Base-by-base conservation (phyloP, 2,888 invertebrate species). In the Torymus texanus region DNA sequence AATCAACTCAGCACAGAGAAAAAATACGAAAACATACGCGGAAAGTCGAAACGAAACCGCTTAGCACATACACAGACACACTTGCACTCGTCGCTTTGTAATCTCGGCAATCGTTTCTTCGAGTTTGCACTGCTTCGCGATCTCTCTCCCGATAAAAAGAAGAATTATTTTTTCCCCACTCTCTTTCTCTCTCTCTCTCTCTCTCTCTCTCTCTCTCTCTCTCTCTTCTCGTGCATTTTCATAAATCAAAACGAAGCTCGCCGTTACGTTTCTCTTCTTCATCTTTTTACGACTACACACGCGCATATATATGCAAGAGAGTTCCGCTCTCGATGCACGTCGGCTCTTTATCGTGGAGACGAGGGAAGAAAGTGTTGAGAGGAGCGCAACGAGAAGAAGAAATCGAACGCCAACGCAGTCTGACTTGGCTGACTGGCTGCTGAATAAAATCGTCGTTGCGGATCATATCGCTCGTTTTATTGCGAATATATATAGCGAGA, bases 221-320 rank as follows among this genome's bases (percentile, higher is more conserved):
- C n/a, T n/a, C 41, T 21, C 16, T 41, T 41, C 14, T 12, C 18
- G 14, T 51, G 71, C 71, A 77, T 77, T 77, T 77, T 58, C 71
- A 77, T 71, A 77, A 71, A 77, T 77, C 71, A 77, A 77, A 73
- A 59, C 24, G 65, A 65, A 65, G 16, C 50, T 75, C 18, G 55
- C 55, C 62, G n/a, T 53, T 55, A 55, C 62, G 14, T 53, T 24
- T 10, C 24, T 55, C 11, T 71, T 55, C 14, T n/a, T 62, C 53
- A 53, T 24, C 41, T 21, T 21, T 51, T 71, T 41, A 41, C 41
- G 1, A 41, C 41, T 8, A 8, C 41, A 8, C 41, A 1, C 41
- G 10, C 41, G 18, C 58, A 13, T n/a, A n/a, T 16, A 13, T 16
- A 13, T 16, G 14, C 56, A n/a, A 14, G 29, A 29, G 62, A 29